Percentiles rank a stretch among this genome's conserved stretches.
These are phyloP conservation scores for Drosophila quadrilineata DNA, from an alignment of 1,140 invertebrate species.

Conservation along the genomic window DNA sequence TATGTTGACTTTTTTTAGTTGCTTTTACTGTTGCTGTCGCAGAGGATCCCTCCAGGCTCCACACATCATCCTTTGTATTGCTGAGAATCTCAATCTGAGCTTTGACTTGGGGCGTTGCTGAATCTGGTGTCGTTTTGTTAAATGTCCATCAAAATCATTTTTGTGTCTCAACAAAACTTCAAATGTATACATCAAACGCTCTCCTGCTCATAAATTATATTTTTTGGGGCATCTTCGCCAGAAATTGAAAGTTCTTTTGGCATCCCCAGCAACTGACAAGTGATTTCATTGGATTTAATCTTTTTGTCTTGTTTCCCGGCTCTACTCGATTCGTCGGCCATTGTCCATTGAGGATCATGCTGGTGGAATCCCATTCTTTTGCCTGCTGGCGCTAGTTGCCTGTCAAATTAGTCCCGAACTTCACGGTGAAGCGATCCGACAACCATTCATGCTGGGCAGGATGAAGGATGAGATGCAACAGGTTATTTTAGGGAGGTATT, in stretches of 20 bases:
- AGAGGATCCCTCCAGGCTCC: background rate
- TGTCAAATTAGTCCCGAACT: conserved; percentile 71
- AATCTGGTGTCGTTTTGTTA: conserved; percentile 74
- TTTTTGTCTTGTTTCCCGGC: conserved; percentile 8
- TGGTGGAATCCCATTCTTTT: background rate
- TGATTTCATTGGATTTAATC: conserved; percentile 30
- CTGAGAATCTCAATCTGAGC: conserved; percentile 19
- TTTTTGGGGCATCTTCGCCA: conserved; percentile 30
- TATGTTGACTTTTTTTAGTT: conserved; percentile 57
- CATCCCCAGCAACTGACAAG: conserved; percentile 57
- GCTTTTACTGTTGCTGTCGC: conserved; percentile 16
- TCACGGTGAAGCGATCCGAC: conserved; percentile 54
- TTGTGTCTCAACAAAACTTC: conserved; percentile 69
- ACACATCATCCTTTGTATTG: too few species aligned
- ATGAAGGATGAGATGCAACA: background rate
- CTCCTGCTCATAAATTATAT: conserved; percentile 70
- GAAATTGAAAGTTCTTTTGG: conserved; percentile 64
- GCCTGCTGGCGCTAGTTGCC: conserved; percentile 61
- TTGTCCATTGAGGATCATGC: too few species aligned
- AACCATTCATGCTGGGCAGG: conserved; percentile 20
- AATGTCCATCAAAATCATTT: conserved; percentile 79
- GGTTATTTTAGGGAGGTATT: background rate
- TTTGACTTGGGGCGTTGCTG: conserved; percentile 6
- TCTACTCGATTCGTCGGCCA: background rate
- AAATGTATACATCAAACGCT: conserved; percentile 77